Conservation (phyloP, 1,140 invertebrate species). For the Cydia fagiglandana region DNA sequence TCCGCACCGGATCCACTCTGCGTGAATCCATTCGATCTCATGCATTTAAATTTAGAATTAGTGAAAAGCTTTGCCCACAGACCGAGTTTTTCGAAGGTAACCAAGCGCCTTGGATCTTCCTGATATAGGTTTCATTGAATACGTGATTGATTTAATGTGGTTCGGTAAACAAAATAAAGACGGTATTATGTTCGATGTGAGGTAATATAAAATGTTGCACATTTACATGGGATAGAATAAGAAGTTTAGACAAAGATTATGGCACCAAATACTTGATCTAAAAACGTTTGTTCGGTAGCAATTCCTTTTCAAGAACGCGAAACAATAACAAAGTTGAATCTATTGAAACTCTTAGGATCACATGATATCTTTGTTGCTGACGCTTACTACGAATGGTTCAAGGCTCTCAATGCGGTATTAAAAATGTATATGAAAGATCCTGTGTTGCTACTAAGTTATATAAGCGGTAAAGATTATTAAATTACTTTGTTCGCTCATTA, state of each 20-base stretch:
- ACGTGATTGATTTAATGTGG: conserved; percentile 66
- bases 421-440: not conserved
- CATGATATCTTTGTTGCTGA: not conserved
- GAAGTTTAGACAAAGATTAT: conserved; percentile 11
- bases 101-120: conserved; percentile 57
- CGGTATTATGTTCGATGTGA: not conserved
- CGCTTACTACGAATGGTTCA: not conserved
- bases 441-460: not conserved
- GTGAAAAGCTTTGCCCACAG: conserved; percentile 65
- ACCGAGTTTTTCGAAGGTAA: conserved; percentile 65
- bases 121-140: conserved; percentile 62
- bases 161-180: conserved; percentile 40
- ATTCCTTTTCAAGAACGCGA: conserved; percentile 14
- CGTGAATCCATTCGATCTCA: conserved; percentile 74
- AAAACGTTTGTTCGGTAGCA: conserved; percentile 16
- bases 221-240: conserved; percentile 22
- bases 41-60: conserved; percentile 78
- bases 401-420: not conserved
- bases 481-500: not conserved
- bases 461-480: not conserved
- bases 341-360: not conserved
- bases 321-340: conserved; percentile 23
- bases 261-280: not conserved
- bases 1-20: conserved; percentile 53
- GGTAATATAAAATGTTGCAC: not conserved